Conservation (phyloP, 2,888 invertebrate species). For the Xestia ashworthii region DNA sequence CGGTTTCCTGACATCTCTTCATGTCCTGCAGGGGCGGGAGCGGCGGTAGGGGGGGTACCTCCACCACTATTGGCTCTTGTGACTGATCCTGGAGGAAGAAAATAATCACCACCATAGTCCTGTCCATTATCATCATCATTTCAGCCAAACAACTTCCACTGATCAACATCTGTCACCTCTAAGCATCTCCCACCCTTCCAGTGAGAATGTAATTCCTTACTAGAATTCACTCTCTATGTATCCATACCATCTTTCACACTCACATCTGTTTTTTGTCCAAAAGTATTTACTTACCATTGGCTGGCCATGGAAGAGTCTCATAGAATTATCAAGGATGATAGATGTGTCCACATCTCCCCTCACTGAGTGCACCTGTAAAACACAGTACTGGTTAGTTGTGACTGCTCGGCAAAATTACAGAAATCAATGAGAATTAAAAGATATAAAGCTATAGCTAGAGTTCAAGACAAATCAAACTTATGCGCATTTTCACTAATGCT, state of each 20-base stretch:
- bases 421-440: neutral
- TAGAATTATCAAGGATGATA: constrained; percentile 82
- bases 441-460: neutral
- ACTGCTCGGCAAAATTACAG: neutral
- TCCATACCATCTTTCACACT: neutral
- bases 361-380: constrained; percentile 75
- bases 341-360: constrained; percentile 83
- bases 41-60: constrained; percentile 78
- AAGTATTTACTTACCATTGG: constrained; percentile 76
- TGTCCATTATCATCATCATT: neutral
- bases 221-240: neutral
- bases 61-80: constrained; percentile 77
- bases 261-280: neutral
- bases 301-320: constrained; percentile 83
- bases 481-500: neutral
- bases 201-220: neutral
- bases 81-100: constrained; percentile 74
- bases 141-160: neutral
- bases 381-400: neutral
- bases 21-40: constrained; percentile 83
- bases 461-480: neutral
- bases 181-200: neutral
- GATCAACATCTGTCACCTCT: too few species aligned
- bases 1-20: constrained; percentile 79
- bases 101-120: too few species aligned